A percentile compares a stretch with the other conserved stretches of the same genome.
Conservation (phyloP, 2,113 vertebrate genomes). For the Willisornis vidua region DNA sequence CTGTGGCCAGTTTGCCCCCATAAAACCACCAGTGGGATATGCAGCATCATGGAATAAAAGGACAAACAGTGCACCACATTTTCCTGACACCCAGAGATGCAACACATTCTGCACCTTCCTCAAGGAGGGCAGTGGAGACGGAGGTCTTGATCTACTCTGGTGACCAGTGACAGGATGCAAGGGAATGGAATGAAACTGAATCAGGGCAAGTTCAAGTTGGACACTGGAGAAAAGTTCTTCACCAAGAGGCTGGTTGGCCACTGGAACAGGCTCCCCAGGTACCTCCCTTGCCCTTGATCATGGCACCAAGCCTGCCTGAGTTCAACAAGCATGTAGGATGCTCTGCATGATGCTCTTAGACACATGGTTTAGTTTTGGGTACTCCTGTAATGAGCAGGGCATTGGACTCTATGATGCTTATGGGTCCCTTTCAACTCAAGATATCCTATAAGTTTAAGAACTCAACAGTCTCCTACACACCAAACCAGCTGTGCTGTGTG, state of each 20-base stretch:
- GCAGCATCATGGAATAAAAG: not conserved
- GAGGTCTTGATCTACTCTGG: not conserved
- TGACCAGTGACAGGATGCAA: rapidly evolving
- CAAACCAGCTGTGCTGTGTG: not conserved
- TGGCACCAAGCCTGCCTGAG: not conserved
- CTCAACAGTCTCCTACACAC: not conserved
- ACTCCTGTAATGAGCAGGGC: not conserved
- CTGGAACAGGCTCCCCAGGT: not conserved
- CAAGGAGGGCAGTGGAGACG: not conserved
- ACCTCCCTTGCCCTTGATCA: not conserved
- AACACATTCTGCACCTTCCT: not conserved
- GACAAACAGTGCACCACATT: not conserved
- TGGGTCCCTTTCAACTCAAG: not conserved
- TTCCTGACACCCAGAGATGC: not conserved
- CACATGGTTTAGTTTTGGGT: not conserved
- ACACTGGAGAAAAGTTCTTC: not conserved
- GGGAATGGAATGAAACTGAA: not conserved
- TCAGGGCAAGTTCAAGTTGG: not conserved
- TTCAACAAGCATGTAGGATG: not conserved
- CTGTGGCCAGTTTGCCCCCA: not conserved
- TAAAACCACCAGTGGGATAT: not conserved
- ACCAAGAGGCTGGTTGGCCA: not conserved
- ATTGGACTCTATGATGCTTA: not conserved
- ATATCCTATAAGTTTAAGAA: not conserved
- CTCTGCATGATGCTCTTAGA: rapidly evolving